Evolutionary conservation across 2,888 invertebrate genomes (phyloP).

Genomic region (Cordylochernes scorpioides): DNA sequence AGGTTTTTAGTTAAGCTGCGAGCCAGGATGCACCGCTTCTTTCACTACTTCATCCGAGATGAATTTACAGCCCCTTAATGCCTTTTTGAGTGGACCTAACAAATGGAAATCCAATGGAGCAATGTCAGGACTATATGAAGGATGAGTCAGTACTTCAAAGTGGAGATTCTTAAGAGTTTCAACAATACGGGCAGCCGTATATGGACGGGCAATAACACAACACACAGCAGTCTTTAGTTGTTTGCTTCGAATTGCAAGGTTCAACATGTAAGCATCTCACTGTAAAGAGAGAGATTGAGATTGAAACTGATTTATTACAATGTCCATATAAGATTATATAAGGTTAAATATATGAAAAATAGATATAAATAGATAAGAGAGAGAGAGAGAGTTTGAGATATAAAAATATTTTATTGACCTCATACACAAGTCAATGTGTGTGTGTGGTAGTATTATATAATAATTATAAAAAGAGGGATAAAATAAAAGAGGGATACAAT

Average conservation of each 20-base stretch:
- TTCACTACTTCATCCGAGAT: slow-evolving; percentile 2
- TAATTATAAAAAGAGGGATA: too few relatives aligned
- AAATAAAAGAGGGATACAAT: too few relatives aligned
- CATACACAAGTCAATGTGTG: too few relatives aligned
- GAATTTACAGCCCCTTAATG: slow-evolving; percentile 3
- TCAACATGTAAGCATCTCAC: slow-evolving; percentile 2
- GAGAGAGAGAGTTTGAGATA: too few relatives aligned
- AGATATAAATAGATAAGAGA: too few relatives aligned
- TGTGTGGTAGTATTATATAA: too few relatives aligned
- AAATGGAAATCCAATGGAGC: slow-evolving; percentile 1
- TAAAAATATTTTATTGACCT: too few relatives aligned
- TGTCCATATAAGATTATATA: too few relatives aligned
- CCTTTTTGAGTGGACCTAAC: slow-evolving; percentile 3
- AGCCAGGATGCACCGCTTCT: slow-evolving; percentile 1
- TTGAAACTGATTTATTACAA: too few relatives aligned
- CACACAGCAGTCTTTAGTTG: background rate
- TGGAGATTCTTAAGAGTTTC: background rate
- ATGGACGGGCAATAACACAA: slow-evolving; percentile 2
- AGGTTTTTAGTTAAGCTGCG: slow-evolving; percentile 2
- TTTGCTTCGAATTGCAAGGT: slow-evolving; percentile 2
- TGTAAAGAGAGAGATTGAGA: too few relatives aligned
- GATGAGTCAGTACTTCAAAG: slow-evolving; percentile 2
- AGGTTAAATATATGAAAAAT: too few relatives aligned
- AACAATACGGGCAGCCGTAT: slow-evolving; percentile 2
- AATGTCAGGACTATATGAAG: slow-evolving; percentile 2